Evolutionary conservation across 2,797 vertebrate species (phyloP).

Genomic region (Tragelaphus eurycerus): DNA sequence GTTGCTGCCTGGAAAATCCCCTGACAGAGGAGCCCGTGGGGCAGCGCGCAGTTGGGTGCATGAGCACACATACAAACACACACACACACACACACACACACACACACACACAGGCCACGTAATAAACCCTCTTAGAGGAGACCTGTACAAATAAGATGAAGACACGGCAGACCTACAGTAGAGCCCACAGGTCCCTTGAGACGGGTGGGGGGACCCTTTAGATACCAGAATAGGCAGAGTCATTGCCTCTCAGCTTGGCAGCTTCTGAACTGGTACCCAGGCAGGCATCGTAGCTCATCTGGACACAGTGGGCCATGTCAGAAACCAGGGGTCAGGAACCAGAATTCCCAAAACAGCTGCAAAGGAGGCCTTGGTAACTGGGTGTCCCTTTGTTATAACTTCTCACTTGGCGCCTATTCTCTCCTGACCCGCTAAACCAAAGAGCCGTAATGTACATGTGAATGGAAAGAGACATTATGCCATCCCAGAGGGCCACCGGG

Average conservation of each 20-base stretch:
- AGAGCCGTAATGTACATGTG: no score
- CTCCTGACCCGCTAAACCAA: background rate
- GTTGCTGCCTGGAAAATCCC: background rate
- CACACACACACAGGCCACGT: background rate
- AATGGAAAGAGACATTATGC: background rate
- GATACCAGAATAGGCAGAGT: background rate
- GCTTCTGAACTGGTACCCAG: background rate
- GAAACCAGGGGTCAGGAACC: background rate
- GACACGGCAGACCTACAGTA: background rate
- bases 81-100: background rate
- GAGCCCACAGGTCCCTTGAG: background rate
- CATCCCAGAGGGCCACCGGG: background rate
- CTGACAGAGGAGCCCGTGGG: background rate
- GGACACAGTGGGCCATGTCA: background rate
- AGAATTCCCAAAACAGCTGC: background rate
- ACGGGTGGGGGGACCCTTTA: background rate
- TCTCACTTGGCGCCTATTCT: background rate
- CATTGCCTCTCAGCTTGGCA: background rate
- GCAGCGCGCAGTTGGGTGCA: rapidly evolving
- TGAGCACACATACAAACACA: background rate
- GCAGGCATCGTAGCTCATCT: background rate
- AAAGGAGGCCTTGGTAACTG: background rate
- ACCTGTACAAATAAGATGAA: background rate
- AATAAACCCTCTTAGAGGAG: background rate
- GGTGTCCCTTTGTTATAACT: background rate